Base-by-base conservation (phyloP, 2,113 vertebrate species). In the Pardalotus punctatus region DNA sequence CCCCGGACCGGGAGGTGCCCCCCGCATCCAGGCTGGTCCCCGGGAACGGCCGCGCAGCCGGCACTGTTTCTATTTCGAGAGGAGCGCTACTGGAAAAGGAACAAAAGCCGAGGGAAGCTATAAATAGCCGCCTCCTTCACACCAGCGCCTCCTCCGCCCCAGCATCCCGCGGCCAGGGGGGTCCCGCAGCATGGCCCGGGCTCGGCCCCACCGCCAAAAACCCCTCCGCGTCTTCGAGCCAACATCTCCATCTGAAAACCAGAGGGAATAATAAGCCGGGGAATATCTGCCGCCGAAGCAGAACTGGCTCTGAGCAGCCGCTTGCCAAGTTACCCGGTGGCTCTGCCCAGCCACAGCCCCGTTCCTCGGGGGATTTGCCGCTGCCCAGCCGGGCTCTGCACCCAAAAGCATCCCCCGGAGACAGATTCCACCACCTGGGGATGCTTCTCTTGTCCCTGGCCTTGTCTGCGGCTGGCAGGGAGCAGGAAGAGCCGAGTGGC, bases 31-130 rank as follows among this genome's bases (percentile, higher is more conserved):
- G 73, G 77, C 86, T 86, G 79, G 70, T 73, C 82, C 36, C 80
- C 28, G 83, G 35, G 73, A 94, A 80, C 76, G 84, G 88, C 96
- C 94, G n/a, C 74, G 47, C 95, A 91, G 93, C 88, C 96, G 56
- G 95, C 47, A 89, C 88, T 88, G 97, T 96, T 97, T 97, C 98
- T 98, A 97, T 98, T 98, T 97, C 93, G 88, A 97, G 97, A 97
- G 94, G 91, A 97, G 97, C 95, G 96, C 96, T 96, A 95, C 98
- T 97, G 97, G 97, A 97, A 98, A 97, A 98, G 97, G 97, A 98
- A 97, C 97, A 97, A 98, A 98, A 98, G 98, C 97, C 56, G 93
- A 97, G 96, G 29, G 64, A 94, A 86, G 97, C 98, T 98, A 98
- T 97, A 98, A 98, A 98, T 98, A 98, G 97, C 95, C 61, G 6